phyloP scores from a whole-genome alignment of 2,888 invertebrate species.

The Unio pictorum region DNA sequence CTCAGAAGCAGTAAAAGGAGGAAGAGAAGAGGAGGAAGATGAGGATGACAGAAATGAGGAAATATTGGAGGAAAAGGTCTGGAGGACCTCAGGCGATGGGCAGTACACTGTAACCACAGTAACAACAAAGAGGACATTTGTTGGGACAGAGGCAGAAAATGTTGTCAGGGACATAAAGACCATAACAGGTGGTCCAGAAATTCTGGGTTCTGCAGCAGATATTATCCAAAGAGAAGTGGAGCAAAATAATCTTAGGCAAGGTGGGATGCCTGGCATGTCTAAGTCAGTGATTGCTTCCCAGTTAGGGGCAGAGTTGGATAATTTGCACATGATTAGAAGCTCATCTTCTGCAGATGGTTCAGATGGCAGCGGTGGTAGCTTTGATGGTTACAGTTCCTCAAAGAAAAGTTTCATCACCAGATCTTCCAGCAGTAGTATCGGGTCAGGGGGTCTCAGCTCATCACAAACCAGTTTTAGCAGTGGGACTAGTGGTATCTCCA shows the following conservation, averaged over 20 bases:
- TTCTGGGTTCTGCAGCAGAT: slow-evolving; percentile 27
- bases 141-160: slow-evolving; percentile 15
- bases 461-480: too few species aligned
- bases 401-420: slow-evolving; percentile 7
- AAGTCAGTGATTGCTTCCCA: neutral
- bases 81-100: slow-evolving; percentile 41
- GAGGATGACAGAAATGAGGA: slow-evolving; percentile 27
- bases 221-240: slow-evolving; percentile 28
- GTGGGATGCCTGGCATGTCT: too few species aligned
- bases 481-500: too few species aligned
- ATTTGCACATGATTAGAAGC: slow-evolving; percentile 7
- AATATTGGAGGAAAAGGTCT: slow-evolving; percentile 41
- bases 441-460: neutral
- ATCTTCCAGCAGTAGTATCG: slow-evolving; percentile 19
- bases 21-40: slow-evolving; percentile 29
- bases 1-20: slow-evolving; percentile 33
- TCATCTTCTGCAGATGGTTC: slow-evolving; percentile 3
- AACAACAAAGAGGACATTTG: slow-evolving; percentile 26
- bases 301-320: slow-evolving; percentile 15
- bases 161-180: slow-evolving; percentile 29
- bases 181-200: slow-evolving; percentile 30
- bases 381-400: slow-evolving; percentile 11
- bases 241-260: slow-evolving; percentile 6
- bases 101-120: slow-evolving; percentile 44
- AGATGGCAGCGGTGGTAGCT: too few species aligned